Evolutionary conservation across 92 coral and sea anemone genomes (phyloP).

Genomic region (Siderastrea radians): DNA sequence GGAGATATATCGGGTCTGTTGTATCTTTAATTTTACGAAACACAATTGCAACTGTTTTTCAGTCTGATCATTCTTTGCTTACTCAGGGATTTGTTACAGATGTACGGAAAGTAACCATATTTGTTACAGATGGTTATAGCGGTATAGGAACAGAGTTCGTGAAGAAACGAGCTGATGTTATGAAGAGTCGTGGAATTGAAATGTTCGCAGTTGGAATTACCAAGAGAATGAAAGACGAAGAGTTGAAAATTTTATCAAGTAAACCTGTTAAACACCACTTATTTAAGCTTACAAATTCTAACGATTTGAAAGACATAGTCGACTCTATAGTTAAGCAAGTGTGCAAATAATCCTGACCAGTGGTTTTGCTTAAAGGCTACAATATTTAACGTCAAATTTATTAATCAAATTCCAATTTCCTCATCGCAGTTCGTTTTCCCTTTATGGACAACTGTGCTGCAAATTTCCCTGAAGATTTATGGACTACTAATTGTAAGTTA

Average conservation of each 20-base stretch:
- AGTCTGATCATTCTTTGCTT: neutral
- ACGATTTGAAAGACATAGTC: no score
- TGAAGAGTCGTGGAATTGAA: conserved; percentile 48
- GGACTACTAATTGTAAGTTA: no score
- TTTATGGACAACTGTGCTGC: no score
- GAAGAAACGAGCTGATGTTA: neutral
- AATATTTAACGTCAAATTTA: no score
- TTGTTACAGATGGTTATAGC: conserved; percentile 63
- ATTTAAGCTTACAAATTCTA: conserved; percentile 3
- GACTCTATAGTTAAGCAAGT: no score
- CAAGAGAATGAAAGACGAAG: conserved; percentile 30
- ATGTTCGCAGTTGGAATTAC: conserved; percentile 57
- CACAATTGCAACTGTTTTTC: no score
- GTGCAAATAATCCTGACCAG: no score
- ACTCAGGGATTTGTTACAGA: neutral
- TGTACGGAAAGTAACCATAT: conserved; percentile 44
- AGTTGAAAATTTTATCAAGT: conserved; percentile 44
- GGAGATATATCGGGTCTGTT: neutral
- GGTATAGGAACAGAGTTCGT: conserved; percentile 47
- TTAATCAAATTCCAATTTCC: no score
- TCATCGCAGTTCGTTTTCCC: no score
- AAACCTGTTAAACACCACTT: conserved; percentile 31
- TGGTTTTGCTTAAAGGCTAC: no score
- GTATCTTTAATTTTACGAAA: neutral
- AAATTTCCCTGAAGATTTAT: no score